Evolutionary conservation across 2,888 invertebrate genomes (phyloP).

Genomic region (Papilio gigon): DNA sequence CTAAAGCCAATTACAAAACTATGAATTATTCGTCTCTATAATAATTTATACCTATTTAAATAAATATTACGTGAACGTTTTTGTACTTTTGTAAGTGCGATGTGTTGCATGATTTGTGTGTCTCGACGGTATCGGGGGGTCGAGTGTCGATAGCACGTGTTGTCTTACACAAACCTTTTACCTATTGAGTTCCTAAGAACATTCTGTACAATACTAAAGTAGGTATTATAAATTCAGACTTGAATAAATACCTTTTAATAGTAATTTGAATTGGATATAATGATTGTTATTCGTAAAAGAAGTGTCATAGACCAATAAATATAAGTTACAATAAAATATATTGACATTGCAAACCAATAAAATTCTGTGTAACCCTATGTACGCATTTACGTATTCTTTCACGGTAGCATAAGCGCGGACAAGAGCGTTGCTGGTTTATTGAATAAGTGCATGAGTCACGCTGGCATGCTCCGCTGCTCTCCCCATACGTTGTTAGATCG

Average conservation of each 20-base stretch:
- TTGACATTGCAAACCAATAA: constrained; percentile 35
- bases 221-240: neutral
- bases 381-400: constrained; percentile 54
- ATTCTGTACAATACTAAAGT: constrained; percentile 3
- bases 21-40: neutral
- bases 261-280: no score
- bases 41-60: constrained; percentile 29
- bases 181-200: constrained; percentile 35
- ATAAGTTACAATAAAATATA: constrained; percentile 34
- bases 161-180: constrained; percentile 51
- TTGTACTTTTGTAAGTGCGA: constrained; percentile 45
- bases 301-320: constrained; percentile 34
- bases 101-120: constrained; percentile 76
- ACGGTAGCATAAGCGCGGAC: constrained; percentile 62
- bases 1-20: neutral
- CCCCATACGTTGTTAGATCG: constrained; percentile 68
- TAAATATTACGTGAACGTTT: no score
- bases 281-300: no score
- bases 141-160: constrained; percentile 70
- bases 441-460: constrained; percentile 79
- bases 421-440: constrained; percentile 65
- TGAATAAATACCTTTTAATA: neutral
- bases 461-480: constrained; percentile 65
- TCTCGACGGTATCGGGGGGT: constrained; percentile 61
- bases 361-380: constrained; percentile 48